phyloP scores from a whole-genome alignment of 2,113 vertebrate genomes.

The Pelodiscus sinensis region DNA sequence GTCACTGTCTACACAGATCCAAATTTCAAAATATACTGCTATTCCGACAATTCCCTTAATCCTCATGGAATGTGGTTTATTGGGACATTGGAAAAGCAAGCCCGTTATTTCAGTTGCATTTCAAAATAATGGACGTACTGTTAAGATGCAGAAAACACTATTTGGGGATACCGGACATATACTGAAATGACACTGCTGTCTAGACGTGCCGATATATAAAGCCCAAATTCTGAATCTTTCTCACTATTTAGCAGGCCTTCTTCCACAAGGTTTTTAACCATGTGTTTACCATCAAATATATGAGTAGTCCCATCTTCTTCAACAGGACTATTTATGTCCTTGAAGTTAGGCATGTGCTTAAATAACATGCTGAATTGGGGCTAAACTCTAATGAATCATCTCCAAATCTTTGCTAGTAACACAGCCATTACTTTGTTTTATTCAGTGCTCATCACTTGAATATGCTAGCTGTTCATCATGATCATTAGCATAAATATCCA shows the following conservation, averaged over 20 bases:
- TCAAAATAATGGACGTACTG: too few relatives aligned
- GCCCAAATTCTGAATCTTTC: not conserved
- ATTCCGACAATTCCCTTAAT: too few relatives aligned
- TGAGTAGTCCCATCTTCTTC: not conserved
- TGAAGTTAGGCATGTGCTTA: not conserved
- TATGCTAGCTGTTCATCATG: not conserved
- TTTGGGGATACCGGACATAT: too few relatives aligned
- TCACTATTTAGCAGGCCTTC: not conserved
- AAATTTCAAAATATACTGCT: too few relatives aligned
- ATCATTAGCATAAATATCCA: not conserved
- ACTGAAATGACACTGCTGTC: too few relatives aligned
- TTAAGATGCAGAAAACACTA: too few relatives aligned
- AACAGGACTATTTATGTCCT: fast-evolving
- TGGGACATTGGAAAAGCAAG: too few relatives aligned
- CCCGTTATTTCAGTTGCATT: too few relatives aligned
- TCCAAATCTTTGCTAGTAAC: not conserved
- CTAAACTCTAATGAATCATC: not conserved
- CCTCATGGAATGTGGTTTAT: too few relatives aligned
- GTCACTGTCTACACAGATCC: too few relatives aligned
- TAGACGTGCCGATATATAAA: fast-evolving
- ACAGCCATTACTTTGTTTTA: not conserved
- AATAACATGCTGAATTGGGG: not conserved
- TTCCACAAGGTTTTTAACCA: not conserved
- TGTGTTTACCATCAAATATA: fast-evolving
- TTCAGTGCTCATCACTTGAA: not conserved